Percentiles rank a stretch among this genome's conserved stretches.
Conservation (phyloP, 2,113 vertebrate species). For the Anarhynchus alexandrinus region DNA sequence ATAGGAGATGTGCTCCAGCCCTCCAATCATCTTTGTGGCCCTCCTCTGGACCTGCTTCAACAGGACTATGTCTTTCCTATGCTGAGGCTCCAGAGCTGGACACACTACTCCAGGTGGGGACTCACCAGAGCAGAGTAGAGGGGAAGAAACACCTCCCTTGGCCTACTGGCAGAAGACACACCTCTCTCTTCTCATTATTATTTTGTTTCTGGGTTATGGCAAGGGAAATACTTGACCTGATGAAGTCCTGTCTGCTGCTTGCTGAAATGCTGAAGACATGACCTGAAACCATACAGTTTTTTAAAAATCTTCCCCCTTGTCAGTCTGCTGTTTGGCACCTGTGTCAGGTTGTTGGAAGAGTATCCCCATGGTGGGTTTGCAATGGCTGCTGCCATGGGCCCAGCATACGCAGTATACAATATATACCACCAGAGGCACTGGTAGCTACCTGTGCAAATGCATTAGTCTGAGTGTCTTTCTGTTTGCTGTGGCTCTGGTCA, state of each 20-base stretch:
- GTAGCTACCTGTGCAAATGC: not conserved
- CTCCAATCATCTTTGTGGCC: too few relatives aligned
- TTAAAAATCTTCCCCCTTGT: not conserved
- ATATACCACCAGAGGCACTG: not conserved
- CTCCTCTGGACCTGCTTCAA: too few relatives aligned
- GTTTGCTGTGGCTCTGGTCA: not conserved
- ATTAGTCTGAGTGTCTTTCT: not conserved
- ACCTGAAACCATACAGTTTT: not conserved
- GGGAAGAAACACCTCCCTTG: too few relatives aligned
- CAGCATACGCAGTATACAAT: not conserved
- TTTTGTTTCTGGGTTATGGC: not conserved
- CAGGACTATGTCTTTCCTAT: too few relatives aligned
- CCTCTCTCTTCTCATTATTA: not conserved
- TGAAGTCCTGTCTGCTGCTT: not conserved
- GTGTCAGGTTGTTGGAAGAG: not conserved
- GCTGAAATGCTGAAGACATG: not conserved
- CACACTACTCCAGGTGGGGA: too few relatives aligned
- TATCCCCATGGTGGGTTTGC: not conserved
- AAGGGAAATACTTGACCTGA: not conserved
- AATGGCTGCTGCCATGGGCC: not conserved
- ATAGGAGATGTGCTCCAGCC: too few relatives aligned
- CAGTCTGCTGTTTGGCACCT: not conserved
- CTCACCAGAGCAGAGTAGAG: too few relatives aligned
- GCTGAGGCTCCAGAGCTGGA: too few relatives aligned
- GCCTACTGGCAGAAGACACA: not conserved